These are phyloP conservation scores for Habropoda laboriosa DNA, from an alignment of 1,140 invertebrate genomes.

Conservation along the genomic window DNA sequence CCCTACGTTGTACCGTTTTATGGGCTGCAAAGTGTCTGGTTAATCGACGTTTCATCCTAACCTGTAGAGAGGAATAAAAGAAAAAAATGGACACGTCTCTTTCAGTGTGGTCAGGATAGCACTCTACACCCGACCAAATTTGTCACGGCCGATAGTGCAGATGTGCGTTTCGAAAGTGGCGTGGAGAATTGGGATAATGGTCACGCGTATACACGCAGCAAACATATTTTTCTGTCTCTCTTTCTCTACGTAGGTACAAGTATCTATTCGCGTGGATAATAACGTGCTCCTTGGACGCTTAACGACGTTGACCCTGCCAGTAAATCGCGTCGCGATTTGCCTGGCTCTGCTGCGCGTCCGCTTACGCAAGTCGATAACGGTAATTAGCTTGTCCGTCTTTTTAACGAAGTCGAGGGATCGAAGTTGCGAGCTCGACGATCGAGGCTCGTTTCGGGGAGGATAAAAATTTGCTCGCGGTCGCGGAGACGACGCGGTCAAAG, in stretches of 20 bases:
- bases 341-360: background rate
- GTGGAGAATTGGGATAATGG: background rate
- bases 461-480: background rate
- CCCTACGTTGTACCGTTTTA: background rate
- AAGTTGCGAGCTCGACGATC: background rate
- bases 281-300: background rate
- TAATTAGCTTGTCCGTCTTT: slow-evolving; percentile 58
- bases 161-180: background rate
- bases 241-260: too few relatives aligned
- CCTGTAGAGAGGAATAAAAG: background rate
- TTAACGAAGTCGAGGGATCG: slow-evolving; percentile 16
- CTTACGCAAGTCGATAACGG: slow-evolving; percentile 57
- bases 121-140: background rate
- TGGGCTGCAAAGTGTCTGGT: background rate
- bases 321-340: slow-evolving; percentile 49
- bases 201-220: background rate
- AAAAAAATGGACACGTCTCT: background rate
- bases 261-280: too few relatives aligned
- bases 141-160: background rate
- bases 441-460: background rate
- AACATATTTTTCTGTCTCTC: background rate
- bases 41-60: background rate
- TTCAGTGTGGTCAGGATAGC: background rate
- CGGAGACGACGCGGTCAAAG: background rate
- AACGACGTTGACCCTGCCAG: slow-evolving; percentile 21